Conservation (phyloP, 2,113 vertebrate genomes). For the Xyliphius kryptos region DNA sequence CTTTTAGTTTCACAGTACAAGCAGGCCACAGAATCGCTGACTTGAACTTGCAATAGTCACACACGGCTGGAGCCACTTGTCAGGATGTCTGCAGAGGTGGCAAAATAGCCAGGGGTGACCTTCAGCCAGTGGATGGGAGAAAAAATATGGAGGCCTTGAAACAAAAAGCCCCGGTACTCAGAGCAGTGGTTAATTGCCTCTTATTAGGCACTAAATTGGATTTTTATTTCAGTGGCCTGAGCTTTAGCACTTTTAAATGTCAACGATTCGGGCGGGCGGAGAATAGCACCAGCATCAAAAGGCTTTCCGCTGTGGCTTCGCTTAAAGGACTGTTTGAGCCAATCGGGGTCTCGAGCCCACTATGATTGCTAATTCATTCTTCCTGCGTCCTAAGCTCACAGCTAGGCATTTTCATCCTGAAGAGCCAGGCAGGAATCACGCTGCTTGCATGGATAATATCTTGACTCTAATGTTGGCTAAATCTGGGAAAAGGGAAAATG, state of each 20-base stretch:
- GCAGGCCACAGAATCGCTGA: constrained; percentile 32
- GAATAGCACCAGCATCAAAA: too few relatives aligned
- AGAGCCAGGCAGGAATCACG: not conserved
- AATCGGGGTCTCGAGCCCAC: too few relatives aligned
- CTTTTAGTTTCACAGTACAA: too few relatives aligned
- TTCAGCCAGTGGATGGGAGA: constrained; percentile 44
- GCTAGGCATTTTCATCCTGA: not conserved
- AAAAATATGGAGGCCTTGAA: constrained; percentile 34
- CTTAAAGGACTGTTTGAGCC: too few relatives aligned
- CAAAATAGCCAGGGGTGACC: constrained; percentile 54
- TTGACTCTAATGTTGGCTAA: constrained; percentile 32
- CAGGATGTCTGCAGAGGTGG: constrained; percentile 56
- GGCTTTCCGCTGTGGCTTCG: too few relatives aligned
- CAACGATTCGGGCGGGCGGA: constrained; percentile 24
- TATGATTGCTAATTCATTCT: constrained; percentile 18
- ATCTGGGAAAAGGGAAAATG: constrained; percentile 1
- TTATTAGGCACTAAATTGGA: constrained; percentile 32
- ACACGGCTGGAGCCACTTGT: constrained; percentile 45
- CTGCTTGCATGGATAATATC: constrained; percentile 10
- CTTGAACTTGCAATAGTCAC: constrained; percentile 48
- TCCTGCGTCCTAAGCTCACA: too few relatives aligned
- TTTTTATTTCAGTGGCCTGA: constrained; percentile 29
- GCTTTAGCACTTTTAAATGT: constrained; percentile 36
- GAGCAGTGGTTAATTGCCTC: constrained; percentile 33
- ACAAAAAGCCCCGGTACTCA: constrained; percentile 28